phyloP scores from a whole-genome alignment of 2,113 vertebrate species.

The Uria lomvia region DNA sequence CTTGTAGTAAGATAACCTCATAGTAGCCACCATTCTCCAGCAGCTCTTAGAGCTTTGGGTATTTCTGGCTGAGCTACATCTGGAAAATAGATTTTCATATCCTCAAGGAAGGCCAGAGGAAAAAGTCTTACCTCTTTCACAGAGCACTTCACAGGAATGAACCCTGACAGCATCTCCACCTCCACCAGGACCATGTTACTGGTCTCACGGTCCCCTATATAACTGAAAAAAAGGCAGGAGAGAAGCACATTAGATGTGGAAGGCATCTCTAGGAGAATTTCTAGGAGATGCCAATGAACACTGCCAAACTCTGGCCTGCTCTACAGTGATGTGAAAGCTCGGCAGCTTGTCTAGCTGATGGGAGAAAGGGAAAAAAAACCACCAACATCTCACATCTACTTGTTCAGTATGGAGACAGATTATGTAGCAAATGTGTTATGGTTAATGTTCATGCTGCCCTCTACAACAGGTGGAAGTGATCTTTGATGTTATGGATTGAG shows the following conservation, averaged over 20 bases:
- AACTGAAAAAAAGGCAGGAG: not conserved
- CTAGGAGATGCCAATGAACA: not conserved
- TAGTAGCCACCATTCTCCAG: not conserved
- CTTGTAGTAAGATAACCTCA: not conserved
- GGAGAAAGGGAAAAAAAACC: not conserved
- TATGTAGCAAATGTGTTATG: not conserved
- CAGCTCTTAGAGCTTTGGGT: not conserved
- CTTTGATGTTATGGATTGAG: not conserved
- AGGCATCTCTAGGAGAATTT: not conserved
- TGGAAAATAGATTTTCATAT: not conserved
- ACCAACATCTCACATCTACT: not conserved
- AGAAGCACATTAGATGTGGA: not conserved
- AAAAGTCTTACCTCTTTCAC: not conserved
- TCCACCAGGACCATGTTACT: slow-evolving; percentile 52
- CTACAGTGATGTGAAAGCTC: not conserved
- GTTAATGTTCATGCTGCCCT: not conserved
- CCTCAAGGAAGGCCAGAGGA: not conserved
- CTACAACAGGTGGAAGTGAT: not conserved
- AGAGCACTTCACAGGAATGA: slow-evolving; percentile 16
- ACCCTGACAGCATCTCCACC: slow-evolving; percentile 40
- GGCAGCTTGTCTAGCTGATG: not conserved
- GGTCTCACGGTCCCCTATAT: not conserved
- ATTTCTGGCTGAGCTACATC: not conserved
- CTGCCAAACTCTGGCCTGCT: not conserved
- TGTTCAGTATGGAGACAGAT: not conserved